These are phyloP conservation scores for Neosilurus mollespiculum DNA, from an alignment of 2,797 vertebrate species.

Conservation along the genomic window DNA sequence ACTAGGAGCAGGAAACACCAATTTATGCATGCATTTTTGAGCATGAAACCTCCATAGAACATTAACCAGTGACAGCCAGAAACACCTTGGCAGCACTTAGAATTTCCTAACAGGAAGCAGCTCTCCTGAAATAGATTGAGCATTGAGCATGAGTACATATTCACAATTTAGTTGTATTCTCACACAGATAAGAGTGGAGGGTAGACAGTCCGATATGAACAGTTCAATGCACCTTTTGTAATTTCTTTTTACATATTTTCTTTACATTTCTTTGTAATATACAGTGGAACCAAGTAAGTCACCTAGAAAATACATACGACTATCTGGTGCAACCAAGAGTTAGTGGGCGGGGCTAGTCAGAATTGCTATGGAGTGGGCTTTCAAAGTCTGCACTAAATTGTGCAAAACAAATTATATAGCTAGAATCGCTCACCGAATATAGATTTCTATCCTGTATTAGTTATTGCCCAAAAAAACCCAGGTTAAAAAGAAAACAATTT, in stretches of 20 bases:
- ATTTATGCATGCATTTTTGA: not conserved
- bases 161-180: not conserved
- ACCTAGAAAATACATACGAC: not conserved
- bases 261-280: not conserved
- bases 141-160: not conserved
- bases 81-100: not conserved
- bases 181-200: too few relatives aligned
- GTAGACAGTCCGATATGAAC: not conserved
- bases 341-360: not conserved
- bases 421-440: not conserved
- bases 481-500: too few relatives aligned
- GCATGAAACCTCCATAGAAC: not conserved
- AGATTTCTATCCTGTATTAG: not conserved
- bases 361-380: not conserved
- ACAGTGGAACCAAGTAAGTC: not conserved
- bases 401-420: not conserved
- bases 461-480: too few relatives aligned
- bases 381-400: not conserved
- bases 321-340: not conserved
- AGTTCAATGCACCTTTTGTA: not conserved
- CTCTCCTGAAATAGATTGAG: slow-evolving; percentile 16
- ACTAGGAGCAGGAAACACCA: slow-evolving; percentile 9
- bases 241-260: not conserved
- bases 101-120: slow-evolving; percentile 22
- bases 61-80: not conserved